Percentiles rank a stretch among this genome's conserved stretches.
These are phyloP conservation scores for Amphiprion percula DNA, from an alignment of 2,113 vertebrate species.

Conservation along the genomic window DNA sequence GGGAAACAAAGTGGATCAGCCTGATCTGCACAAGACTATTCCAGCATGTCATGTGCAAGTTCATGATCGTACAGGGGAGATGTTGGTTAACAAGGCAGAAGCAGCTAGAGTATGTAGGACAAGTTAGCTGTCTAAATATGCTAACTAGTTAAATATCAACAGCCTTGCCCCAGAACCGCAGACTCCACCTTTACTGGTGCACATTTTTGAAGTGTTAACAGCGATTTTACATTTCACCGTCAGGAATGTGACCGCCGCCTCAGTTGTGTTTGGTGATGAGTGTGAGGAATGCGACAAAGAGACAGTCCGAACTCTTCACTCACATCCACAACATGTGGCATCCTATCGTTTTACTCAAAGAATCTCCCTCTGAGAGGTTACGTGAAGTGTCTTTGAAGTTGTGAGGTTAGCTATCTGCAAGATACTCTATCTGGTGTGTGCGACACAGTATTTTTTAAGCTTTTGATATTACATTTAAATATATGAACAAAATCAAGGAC, in stretches of 20 bases:
- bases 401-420: constrained; percentile 42
- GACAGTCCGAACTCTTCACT: constrained; percentile 13
- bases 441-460: constrained; percentile 32
- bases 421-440: constrained; percentile 43
- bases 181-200: too few relatives aligned
- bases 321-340: constrained; percentile 47
- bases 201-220: too few relatives aligned
- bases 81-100: too few relatives aligned
- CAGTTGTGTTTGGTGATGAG: constrained; percentile 33
- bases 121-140: too few relatives aligned
- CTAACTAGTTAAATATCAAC: too few relatives aligned
- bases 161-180: too few relatives aligned
- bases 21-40: too few relatives aligned
- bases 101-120: too few relatives aligned
- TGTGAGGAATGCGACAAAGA: constrained; percentile 46
- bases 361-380: constrained; percentile 19
- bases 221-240: too few relatives aligned
- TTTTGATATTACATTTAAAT: constrained; percentile 20
- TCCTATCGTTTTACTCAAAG: constrained; percentile 22
- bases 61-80: too few relatives aligned
- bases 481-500: constrained; percentile 3
- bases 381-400: constrained; percentile 55
- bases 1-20: too few relatives aligned
- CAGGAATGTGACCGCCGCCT: constrained; percentile 2
- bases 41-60: too few relatives aligned